A percentile compares a stretch with the other conserved stretches of the same genome.
Conservation (phyloP, 2,888 invertebrate species). For the Pycnomerus fuliginosus region DNA sequence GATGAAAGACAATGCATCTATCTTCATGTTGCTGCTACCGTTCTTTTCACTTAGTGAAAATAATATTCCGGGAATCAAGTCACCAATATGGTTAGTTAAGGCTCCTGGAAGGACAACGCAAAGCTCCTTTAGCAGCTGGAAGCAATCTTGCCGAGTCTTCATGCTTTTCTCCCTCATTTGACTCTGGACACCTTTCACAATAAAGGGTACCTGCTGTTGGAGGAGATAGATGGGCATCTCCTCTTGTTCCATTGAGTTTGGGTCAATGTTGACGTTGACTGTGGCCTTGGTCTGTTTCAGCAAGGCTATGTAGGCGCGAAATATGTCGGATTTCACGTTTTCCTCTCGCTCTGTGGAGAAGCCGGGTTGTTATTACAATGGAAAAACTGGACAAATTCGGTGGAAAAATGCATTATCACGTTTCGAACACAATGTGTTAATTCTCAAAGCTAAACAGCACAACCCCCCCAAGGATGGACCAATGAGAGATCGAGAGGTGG, state of each 20-base stretch:
- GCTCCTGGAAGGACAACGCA: conserved; percentile 88
- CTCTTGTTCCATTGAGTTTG: conserved; percentile 71
- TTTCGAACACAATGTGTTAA: too few relatives aligned
- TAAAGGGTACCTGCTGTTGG: conserved; percentile 66
- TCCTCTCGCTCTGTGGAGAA: conserved; percentile 86
- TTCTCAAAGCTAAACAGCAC: too few relatives aligned
- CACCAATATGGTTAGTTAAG: conserved; percentile 69
- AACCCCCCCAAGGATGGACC: too few relatives aligned
- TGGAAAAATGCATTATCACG: too few relatives aligned
- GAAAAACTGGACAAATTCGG: too few relatives aligned
- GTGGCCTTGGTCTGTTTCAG: conserved; percentile 84
- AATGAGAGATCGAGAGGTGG: too few relatives aligned
- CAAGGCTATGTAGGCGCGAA: conserved; percentile 93
- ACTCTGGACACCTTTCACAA: conserved; percentile 87
- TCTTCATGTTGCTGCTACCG: conserved; percentile 96
- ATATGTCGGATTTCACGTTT: conserved; percentile 97
- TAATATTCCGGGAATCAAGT: conserved; percentile 85
- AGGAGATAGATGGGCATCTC: conserved; percentile 67
- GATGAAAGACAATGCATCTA: conserved; percentile 92
- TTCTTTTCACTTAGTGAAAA: conserved; percentile 89
- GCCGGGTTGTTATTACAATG: too few relatives aligned
- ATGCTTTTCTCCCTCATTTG: conserved; percentile 84
- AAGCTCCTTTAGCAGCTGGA: conserved; percentile 86
- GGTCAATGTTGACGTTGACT: conserved; percentile 62
- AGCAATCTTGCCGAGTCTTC: conserved; percentile 89